These are phyloP conservation scores for Bembecia ichneumoniformis DNA, from an alignment of 2,888 invertebrate genomes.

Conservation along the genomic window DNA sequence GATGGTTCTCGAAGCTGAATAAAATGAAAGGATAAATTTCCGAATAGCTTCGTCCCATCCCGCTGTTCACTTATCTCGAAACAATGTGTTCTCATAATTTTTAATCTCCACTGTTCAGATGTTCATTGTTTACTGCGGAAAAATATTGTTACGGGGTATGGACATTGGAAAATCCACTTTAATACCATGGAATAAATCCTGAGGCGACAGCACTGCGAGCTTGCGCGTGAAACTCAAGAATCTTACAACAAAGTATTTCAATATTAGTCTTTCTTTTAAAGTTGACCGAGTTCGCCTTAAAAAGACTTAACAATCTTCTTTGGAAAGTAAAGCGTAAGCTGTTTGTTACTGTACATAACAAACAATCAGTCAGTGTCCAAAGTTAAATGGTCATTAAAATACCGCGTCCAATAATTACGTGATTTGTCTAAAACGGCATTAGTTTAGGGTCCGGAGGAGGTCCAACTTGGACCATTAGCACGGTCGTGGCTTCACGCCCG, in stretches of 20 bases:
- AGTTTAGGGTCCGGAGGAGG: constrained; percentile 7
- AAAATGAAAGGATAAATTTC: too few species aligned
- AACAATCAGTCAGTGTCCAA: neutral
- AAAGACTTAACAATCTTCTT: too few species aligned
- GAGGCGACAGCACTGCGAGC: constrained; percentile 3
- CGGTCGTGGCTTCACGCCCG: neutral
- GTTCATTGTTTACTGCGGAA: constrained; percentile 60
- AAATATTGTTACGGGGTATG: constrained; percentile 17
- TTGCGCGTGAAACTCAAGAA: constrained; percentile 23
- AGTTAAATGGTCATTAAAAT: constrained; percentile 21
- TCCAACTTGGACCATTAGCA: constrained; percentile 29
- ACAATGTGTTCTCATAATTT: constrained; percentile 55
- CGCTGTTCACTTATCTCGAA: constrained; percentile 11
- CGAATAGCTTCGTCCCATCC: constrained; percentile 9
- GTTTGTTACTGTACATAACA: neutral
- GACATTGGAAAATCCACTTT: constrained; percentile 22
- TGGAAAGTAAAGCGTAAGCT: too few species aligned
- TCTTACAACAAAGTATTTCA: constrained; percentile 10
- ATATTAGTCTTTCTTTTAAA: too few species aligned
- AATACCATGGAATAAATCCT: constrained; percentile 14
- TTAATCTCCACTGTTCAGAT: constrained; percentile 58
- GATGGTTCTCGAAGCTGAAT: too few species aligned
- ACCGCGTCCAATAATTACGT: constrained; percentile 14
- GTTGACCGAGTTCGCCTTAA: too few species aligned
- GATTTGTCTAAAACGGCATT: constrained; percentile 18